Conservation (phyloP, 1,140 invertebrate species). For the Drosophila sp. region DNA sequence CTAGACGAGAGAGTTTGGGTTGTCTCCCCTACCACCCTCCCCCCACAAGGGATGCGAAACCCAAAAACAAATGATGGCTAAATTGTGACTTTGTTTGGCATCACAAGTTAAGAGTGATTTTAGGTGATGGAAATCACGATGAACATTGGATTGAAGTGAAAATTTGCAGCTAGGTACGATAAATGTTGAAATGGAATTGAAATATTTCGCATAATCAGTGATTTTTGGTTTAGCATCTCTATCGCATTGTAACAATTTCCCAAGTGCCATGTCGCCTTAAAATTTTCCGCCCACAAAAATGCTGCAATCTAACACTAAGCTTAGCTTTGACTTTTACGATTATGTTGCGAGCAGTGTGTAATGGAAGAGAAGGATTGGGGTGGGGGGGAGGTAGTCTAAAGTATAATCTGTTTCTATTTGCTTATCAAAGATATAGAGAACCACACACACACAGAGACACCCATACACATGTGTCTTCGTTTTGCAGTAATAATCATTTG, state of each 20-base stretch:
- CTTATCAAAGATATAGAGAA: constrained; percentile 56
- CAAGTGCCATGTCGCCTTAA: constrained; percentile 48
- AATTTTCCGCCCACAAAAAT: constrained; percentile 53
- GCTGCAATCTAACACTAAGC: constrained; percentile 61
- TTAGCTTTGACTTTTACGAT: constrained; percentile 77
- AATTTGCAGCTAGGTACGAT: too few relatives aligned
- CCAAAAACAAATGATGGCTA: not conserved
- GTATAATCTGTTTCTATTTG: constrained; percentile 75
- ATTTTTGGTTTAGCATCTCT: constrained; percentile 17
- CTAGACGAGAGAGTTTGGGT: not conserved
- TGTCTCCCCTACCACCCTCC: not conserved
- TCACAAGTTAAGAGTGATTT: too few relatives aligned
- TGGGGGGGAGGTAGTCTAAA: constrained; percentile 1
- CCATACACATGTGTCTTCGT: constrained; percentile 24
- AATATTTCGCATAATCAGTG: not conserved
- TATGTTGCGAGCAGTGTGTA: constrained; percentile 45
- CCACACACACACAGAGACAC: not conserved
- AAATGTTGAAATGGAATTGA: not conserved
- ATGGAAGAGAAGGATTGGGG: not conserved
- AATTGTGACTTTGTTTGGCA: not conserved
- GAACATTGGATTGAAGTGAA: too few relatives aligned
- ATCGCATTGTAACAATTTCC: not conserved
- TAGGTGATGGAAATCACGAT: too few relatives aligned
- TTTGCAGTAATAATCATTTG: constrained; percentile 80
- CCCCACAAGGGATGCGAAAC: not conserved